phyloP scores from a whole-genome alignment of 2,797 vertebrate genomes.

The Pagetopsis macropterus region DNA sequence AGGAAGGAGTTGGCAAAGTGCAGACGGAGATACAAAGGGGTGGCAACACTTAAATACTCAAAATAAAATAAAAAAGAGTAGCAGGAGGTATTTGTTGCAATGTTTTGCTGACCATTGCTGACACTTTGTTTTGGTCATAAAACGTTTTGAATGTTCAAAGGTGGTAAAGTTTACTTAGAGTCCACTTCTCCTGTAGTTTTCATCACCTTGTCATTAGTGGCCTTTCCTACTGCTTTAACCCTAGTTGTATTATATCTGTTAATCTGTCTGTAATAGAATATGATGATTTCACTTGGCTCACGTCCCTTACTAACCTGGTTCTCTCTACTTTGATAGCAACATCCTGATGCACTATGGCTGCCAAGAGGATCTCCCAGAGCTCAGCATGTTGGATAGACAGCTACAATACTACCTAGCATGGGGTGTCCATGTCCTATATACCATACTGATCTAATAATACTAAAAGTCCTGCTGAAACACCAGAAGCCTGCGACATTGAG shows the following conservation, averaged over 20 bases:
- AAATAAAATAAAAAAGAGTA: neutral
- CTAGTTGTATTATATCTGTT: slow-evolving; percentile 22
- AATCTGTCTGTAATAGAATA: slow-evolving; percentile 37
- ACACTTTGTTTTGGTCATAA: slow-evolving; percentile 14
- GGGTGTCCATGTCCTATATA: slow-evolving; percentile 45
- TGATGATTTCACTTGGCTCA: slow-evolving; percentile 31
- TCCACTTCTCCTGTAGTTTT: slow-evolving; percentile 11
- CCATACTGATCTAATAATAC: slow-evolving; percentile 61
- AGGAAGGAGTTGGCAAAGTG: neutral
- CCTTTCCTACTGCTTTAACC: slow-evolving; percentile 19
- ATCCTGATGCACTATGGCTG: slow-evolving; percentile 28
- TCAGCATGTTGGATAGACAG: slow-evolving; percentile 39
- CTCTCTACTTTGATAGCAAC: slow-evolving; percentile 25
- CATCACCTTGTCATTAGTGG: slow-evolving; percentile 32
- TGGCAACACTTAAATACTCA: neutral
- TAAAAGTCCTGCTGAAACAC: slow-evolving; percentile 65
- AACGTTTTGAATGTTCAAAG: neutral
- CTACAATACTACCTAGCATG: slow-evolving; percentile 23
- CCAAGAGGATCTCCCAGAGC: slow-evolving; percentile 38
- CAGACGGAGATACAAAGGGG: neutral
- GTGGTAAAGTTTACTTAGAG: neutral
- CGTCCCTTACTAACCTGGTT: slow-evolving; percentile 11
- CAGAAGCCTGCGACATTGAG: slow-evolving; percentile 48
- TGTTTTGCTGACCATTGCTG: neutral
- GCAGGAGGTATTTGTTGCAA: neutral